Conservation (phyloP, 1,140 invertebrate genomes). For the Drosophila carrolli region DNA sequence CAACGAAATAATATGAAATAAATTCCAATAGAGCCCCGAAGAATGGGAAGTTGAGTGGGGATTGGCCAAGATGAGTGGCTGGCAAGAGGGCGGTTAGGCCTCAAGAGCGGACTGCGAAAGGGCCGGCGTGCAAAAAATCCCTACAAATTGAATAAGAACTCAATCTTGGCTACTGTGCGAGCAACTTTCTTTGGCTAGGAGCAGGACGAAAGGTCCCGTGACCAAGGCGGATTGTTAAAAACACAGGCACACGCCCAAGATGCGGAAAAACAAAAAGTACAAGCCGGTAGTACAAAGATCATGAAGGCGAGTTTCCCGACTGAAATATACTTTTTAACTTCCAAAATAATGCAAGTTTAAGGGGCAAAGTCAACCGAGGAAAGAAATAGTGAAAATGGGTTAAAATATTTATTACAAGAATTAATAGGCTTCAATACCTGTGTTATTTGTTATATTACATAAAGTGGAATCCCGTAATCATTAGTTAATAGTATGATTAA, state of each 20-base stretch:
- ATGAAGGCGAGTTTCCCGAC: background rate
- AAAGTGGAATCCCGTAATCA: no score
- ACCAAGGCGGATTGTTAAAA: constrained; percentile 53
- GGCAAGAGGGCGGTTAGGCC: constrained; percentile 6
- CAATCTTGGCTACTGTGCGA: constrained; percentile 82
- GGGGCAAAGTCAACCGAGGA: background rate
- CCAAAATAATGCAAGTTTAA: background rate
- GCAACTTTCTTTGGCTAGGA: constrained; percentile 44
- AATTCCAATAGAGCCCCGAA: constrained; percentile 56
- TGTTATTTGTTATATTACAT: no score
- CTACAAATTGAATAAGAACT: constrained; percentile 82
- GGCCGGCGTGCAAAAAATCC: constrained; percentile 66
- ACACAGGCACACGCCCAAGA: constrained; percentile 33
- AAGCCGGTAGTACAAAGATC: constrained; percentile 10
- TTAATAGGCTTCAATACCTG: no score
- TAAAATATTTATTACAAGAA: background rate
- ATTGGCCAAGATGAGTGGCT: constrained; percentile 15
- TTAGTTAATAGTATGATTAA: no score
- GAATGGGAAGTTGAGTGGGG: constrained; percentile 28
- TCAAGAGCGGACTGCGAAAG: constrained; percentile 28
- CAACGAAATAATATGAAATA: constrained; percentile 76
- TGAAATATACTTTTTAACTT: background rate
- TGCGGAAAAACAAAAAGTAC: constrained; percentile 24
- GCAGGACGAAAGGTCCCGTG: constrained; percentile 17
- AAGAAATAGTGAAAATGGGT: background rate